Percentiles rank a stretch among this genome's conserved stretches.
Evolutionary conservation across 2,797 vertebrate genomes (phyloP).

Genomic region (Spinus olivaceus): DNA sequence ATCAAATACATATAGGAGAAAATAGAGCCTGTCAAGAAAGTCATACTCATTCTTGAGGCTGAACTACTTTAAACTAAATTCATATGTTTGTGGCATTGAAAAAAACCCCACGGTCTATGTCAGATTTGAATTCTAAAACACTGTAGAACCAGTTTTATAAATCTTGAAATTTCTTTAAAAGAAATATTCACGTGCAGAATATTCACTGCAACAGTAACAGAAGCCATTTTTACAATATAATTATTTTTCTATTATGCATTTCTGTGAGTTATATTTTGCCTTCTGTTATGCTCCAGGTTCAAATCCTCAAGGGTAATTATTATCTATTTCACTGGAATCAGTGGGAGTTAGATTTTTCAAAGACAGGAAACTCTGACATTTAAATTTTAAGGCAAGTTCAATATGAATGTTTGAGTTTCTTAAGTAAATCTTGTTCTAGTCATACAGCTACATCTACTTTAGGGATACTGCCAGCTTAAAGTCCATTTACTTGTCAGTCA

Average conservation of each 20-base stretch:
- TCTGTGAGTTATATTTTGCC: constrained; percentile 19
- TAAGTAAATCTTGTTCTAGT: background rate
- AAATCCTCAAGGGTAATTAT: background rate
- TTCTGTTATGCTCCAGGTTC: background rate
- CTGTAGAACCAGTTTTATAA: background rate
- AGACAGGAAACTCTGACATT: background rate
- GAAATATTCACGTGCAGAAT: background rate
- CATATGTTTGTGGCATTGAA: background rate
- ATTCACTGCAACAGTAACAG: background rate
- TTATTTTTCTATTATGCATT: background rate
- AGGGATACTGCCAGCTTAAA: background rate
- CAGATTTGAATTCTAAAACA: background rate
- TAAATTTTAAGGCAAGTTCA: background rate
- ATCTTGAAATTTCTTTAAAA: background rate
- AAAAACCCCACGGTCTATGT: background rate
- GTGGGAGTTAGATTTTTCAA: constrained; percentile 1
- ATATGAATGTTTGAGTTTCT: background rate
- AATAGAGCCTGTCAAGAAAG: background rate
- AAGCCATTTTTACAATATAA: background rate
- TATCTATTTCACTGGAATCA: constrained; percentile 30
- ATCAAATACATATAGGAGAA: background rate
- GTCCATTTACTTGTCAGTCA: background rate
- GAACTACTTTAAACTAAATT: background rate
- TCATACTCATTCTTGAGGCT: background rate
- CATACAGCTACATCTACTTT: background rate